phyloP scores from a whole-genome alignment of 2,888 invertebrate genomes.

The Deilephila porcellus region DNA sequence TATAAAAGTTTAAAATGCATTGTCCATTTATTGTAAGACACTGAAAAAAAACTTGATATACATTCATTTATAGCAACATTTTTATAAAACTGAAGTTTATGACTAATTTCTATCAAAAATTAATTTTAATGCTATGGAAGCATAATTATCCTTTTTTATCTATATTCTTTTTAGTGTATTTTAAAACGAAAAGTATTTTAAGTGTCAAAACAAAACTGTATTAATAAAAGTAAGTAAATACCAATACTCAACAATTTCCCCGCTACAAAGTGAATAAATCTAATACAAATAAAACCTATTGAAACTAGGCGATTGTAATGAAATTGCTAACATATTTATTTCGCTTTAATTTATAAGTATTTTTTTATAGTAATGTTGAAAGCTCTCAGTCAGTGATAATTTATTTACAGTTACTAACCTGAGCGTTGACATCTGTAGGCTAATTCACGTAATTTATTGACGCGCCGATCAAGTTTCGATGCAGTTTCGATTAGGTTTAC shows the following conservation, averaged over 20 bases:
- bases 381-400: slow-evolving; percentile 21
- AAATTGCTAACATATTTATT: slow-evolving; percentile 77
- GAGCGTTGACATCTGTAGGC: background rate
- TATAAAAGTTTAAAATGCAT: no score
- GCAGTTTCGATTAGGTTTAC: no score
- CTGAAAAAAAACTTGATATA: no score
- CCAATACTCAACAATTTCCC: slow-evolving; percentile 21
- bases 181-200: background rate
- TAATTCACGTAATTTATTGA: no score
- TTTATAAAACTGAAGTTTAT: no score
- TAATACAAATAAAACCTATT: slow-evolving; percentile 13
- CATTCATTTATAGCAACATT: no score
- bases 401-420: slow-evolving; percentile 27
- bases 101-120: no score
- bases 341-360: slow-evolving; percentile 67
- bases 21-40: no score
- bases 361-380: slow-evolving; percentile 39
- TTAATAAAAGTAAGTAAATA: background rate
- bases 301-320: slow-evolving; percentile 21
- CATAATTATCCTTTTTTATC: background rate
- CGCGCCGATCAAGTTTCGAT: no score
- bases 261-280: background rate
- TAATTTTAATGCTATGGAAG: background rate
- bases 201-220: slow-evolving; percentile 2
- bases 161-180: background rate